These are phyloP conservation scores for Cirrhinus molitorella DNA, from an alignment of 2,797 vertebrate genomes.

Conservation along the genomic window DNA sequence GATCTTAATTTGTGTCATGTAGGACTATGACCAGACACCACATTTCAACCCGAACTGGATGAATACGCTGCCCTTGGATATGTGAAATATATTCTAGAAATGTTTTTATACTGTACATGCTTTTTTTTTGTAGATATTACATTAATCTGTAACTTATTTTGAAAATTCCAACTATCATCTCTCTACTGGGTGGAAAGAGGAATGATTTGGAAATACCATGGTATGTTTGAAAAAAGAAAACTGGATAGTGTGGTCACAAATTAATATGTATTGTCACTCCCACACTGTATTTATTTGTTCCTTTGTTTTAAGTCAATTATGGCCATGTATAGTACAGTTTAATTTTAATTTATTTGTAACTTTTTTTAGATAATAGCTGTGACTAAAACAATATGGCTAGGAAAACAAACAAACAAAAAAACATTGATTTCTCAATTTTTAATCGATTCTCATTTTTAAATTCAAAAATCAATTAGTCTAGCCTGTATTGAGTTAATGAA, in stretches of 20 bases:
- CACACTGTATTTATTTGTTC: not conserved
- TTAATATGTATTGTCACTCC: not conserved
- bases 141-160: slow-evolving; percentile 1
- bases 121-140: slow-evolving; percentile 1
- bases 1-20: not conserved
- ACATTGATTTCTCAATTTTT: not conserved
- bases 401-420: no score
- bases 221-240: not conserved
- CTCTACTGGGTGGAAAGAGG: not conserved
- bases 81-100: slow-evolving; percentile 30
- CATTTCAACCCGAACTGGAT: slow-evolving; percentile 54
- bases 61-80: slow-evolving; percentile 55
- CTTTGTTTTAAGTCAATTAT: not conserved
- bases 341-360: not conserved
- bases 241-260: not conserved
- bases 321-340: not conserved
- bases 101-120: not conserved
- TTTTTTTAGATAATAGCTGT: not conserved
- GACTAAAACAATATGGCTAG: not conserved
- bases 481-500: no score
- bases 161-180: no score
- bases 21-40: slow-evolving; percentile 48
- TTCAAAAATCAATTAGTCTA: no score
- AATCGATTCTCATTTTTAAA: no score
- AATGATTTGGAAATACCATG: not conserved